These are phyloP conservation scores for Lepidothrix coronata DNA, from an alignment of 2,113 vertebrate species.

Conservation along the genomic window DNA sequence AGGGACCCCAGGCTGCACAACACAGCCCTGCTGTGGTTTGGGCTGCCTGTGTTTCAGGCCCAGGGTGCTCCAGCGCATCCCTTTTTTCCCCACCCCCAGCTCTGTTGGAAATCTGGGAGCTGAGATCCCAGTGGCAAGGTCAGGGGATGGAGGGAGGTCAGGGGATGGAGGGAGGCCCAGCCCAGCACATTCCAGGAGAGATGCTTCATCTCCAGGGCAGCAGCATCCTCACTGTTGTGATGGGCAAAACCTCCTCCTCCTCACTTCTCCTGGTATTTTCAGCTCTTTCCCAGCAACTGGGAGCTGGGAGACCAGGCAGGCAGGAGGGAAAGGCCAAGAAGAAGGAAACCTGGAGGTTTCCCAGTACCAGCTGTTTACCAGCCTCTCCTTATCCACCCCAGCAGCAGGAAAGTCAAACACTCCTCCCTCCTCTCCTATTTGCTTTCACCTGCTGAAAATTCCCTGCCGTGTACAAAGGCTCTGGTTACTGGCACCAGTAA, in stretches of 20 bases:
- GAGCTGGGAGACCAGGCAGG: not conserved
- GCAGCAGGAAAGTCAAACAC: not conserved
- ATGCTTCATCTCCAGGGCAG: not conserved
- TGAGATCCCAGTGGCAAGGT: fast-evolving
- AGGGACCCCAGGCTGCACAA: not conserved
- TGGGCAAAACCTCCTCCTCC: not conserved
- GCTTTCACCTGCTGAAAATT: not conserved
- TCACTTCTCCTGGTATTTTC: not conserved
- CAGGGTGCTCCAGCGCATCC: not conserved
- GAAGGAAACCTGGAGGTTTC: not conserved
- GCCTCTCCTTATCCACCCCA: not conserved
- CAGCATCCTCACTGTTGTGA: fast-evolving
- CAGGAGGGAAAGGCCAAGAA: not conserved
- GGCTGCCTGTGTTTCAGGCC: not conserved
- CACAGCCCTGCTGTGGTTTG: not conserved
- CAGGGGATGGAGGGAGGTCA: not conserved
- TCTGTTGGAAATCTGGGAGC: not conserved
- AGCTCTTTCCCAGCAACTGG: not conserved
- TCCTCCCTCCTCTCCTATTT: not conserved
- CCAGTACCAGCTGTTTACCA: not conserved
- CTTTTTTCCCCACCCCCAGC: not conserved
- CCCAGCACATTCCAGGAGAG: not conserved
- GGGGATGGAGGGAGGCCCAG: not conserved
- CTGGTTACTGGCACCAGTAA: not conserved
- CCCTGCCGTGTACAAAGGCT: not conserved